Conservation (phyloP, 2,888 invertebrate species). For the Polia nebulosa region DNA sequence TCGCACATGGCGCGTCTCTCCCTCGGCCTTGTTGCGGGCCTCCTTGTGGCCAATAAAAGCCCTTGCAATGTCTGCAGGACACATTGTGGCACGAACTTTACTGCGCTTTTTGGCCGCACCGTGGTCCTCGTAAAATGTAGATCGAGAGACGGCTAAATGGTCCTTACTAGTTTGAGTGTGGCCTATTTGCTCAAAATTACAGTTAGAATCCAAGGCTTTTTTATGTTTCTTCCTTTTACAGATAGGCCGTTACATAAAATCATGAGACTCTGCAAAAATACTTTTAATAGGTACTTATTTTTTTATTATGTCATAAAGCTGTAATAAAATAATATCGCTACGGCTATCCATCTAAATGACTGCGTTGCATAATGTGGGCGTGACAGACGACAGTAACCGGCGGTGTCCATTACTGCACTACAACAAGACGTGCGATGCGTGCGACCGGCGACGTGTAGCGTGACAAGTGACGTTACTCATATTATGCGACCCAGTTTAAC, state of each 20-base stretch:
- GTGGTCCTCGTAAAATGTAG: background rate
- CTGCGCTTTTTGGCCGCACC: background rate
- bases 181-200: background rate
- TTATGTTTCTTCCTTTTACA: background rate
- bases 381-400: conserved; percentile 3
- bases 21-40: conserved; percentile 4
- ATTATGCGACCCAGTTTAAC: conserved; percentile 19
- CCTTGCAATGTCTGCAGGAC: background rate
- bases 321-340: background rate
- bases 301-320: conserved; percentile 1
- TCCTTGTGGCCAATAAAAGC: conserved; percentile 3
- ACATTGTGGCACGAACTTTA: background rate
- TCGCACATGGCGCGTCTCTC: conserved; percentile 35
- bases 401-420: background rate
- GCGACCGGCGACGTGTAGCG: conserved; percentile 15
- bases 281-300: background rate
- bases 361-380: background rate
- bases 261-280: background rate
- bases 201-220: background rate
- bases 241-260: background rate
- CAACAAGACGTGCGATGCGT: background rate
- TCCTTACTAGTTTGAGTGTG: background rate
- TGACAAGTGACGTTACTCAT: conserved; percentile 14
- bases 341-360: conserved; percentile 21
- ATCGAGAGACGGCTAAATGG: background rate